Percentiles rank a stretch among this genome's conserved stretches.
phyloP scores from a whole-genome alignment of 2,113 vertebrate genomes.

The Macroglossus sobrinus region DNA sequence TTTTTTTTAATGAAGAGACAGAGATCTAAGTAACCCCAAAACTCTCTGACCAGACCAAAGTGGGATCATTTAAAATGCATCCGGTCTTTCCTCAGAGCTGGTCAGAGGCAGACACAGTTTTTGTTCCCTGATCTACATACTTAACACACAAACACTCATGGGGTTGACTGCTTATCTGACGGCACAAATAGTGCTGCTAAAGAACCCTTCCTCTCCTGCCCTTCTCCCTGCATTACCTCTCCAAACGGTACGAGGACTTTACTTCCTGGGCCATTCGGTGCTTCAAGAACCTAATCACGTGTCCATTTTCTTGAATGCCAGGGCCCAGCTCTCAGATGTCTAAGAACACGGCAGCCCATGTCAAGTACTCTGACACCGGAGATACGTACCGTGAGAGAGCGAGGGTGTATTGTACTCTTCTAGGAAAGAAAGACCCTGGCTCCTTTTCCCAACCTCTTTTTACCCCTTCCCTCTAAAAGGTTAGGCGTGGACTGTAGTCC shows the following conservation, averaged over 20 bases:
- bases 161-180: neutral
- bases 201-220: neutral
- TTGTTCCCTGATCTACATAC: neutral
- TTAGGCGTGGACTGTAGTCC: accelerated
- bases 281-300: neutral
- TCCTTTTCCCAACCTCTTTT: neutral
- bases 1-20: neutral
- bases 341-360: neutral
- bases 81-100: neutral
- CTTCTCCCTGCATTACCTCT: neutral
- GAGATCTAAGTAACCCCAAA: neutral
- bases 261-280: neutral
- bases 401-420: neutral
- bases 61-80: neutral
- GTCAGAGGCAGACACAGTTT: neutral
- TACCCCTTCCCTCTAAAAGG: neutral
- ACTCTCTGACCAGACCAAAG: neutral
- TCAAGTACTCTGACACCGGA: neutral
- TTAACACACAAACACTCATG: neutral
- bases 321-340: neutral
- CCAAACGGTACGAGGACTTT: neutral
- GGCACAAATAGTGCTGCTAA: neutral
- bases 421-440: neutral
- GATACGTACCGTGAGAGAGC: neutral
- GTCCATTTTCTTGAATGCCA: neutral